Evolutionary conservation across 2,888 invertebrate species (phyloP).

Genomic region (Galeopsomyia nigrocyanea): DNA sequence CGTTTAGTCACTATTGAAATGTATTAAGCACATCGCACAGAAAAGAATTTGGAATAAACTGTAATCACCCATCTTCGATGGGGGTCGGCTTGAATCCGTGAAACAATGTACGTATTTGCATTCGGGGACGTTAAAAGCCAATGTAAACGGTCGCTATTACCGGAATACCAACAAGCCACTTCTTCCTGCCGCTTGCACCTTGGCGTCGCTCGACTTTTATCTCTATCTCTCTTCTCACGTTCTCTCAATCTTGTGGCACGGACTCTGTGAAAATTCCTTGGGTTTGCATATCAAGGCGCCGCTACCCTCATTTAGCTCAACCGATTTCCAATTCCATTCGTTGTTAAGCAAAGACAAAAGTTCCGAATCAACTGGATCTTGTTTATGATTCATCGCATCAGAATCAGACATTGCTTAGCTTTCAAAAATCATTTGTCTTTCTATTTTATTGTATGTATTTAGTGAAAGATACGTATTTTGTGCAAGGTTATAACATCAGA

Average conservation of each 20-base stretch:
- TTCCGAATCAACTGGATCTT: too few relatives aligned
- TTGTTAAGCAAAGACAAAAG: too few relatives aligned
- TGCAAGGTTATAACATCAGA: too few relatives aligned
- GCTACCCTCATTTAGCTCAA: constrained; percentile 60
- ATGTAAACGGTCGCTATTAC: constrained; percentile 40
- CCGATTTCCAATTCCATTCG: too few relatives aligned
- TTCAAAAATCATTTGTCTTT: too few relatives aligned
- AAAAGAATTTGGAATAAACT: neutral
- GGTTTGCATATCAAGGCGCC: constrained; percentile 66
- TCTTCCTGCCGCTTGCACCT: constrained; percentile 13
- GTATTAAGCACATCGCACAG: neutral
- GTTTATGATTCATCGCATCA: too few relatives aligned
- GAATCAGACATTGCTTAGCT: too few relatives aligned
- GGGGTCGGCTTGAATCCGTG: constrained; percentile 24
- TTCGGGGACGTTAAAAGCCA: constrained; percentile 32
- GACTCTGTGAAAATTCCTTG: constrained; percentile 59
- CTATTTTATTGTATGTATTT: too few relatives aligned
- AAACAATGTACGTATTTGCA: constrained; percentile 36
- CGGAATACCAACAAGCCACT: constrained; percentile 42
- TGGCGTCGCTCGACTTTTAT: constrained; percentile 4
- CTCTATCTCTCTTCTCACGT: constrained; percentile 13
- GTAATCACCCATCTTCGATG: constrained; percentile 15
- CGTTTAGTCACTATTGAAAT: neutral
- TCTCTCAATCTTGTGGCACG: neutral
- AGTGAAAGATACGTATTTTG: too few relatives aligned